phyloP scores from a whole-genome alignment of 2,888 invertebrate species.

The Plebejus melissa region DNA sequence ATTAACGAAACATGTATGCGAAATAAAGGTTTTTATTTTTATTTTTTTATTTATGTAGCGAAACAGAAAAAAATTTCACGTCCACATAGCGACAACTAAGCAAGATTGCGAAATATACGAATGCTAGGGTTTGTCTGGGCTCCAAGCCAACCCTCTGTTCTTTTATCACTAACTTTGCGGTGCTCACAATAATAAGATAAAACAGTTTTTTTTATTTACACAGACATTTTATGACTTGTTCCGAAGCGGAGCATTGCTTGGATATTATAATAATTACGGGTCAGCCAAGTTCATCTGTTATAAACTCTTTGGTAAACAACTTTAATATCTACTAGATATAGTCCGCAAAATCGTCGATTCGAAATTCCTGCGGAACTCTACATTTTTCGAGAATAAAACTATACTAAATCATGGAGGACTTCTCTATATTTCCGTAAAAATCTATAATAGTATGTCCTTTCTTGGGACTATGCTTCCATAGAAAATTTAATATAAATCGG shows the following conservation, averaged over 20 bases:
- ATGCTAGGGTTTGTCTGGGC: not conserved
- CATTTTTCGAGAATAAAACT: not conserved
- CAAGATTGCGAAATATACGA: not conserved
- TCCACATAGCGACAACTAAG: no score
- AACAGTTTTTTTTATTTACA: not conserved
- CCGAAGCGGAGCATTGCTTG: not conserved
- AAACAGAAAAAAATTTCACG: no score
- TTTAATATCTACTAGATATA: not conserved
- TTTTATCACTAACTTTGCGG: slow-evolving; percentile 8
- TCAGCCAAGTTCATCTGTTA: slow-evolving; percentile 5
- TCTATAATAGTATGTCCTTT: no score
- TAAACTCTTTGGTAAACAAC: slow-evolving; percentile 15
- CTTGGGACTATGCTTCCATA: no score
- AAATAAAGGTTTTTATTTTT: no score
- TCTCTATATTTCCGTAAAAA: no score
- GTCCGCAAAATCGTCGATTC: not conserved
- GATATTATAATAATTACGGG: slow-evolving; percentile 6
- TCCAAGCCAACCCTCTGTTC: not conserved
- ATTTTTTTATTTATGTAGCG: no score
- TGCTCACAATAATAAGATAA: not conserved
- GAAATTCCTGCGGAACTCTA: not conserved
- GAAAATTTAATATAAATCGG: no score
- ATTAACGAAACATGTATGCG: no score
- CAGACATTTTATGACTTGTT: slow-evolving; percentile 4
- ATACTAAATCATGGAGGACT: no score